phyloP scores from a whole-genome alignment of 2,888 invertebrate species.

The Terebella lapidaria region DNA sequence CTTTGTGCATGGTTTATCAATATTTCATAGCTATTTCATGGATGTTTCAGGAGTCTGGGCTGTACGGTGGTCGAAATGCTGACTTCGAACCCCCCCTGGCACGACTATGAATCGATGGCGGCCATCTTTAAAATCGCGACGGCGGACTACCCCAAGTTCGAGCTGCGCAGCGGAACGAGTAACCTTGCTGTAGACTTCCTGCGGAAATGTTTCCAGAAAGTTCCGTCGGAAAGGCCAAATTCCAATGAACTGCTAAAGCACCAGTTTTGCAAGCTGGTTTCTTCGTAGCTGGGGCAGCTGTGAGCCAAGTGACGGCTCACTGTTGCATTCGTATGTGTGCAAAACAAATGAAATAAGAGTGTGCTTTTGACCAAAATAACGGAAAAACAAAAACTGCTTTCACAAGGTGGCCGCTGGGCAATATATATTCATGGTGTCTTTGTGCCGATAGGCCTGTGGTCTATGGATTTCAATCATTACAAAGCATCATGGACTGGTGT shows the following conservation, averaged over 20 bases:
- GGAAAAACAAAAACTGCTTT: too few species aligned
- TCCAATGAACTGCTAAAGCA: slow-evolving; percentile 35
- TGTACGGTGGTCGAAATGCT: slow-evolving; percentile 54
- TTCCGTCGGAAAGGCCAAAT: slow-evolving; percentile 37
- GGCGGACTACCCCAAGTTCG: slow-evolving; percentile 39
- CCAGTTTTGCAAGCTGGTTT: slow-evolving; percentile 10
- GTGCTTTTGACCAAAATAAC: too few species aligned
- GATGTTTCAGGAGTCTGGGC: slow-evolving; percentile 55
- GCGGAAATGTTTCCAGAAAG: slow-evolving; percentile 36
- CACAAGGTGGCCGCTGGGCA: too few species aligned
- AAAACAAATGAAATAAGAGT: too few species aligned
- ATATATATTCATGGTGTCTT: too few species aligned
- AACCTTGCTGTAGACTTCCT: slow-evolving; percentile 39
- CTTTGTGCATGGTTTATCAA: too few species aligned
- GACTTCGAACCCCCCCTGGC: slow-evolving; percentile 50
- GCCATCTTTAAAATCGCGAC: slow-evolving; percentile 54
- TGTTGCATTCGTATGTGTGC: too few species aligned
- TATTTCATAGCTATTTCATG: too few species aligned
- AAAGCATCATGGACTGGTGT: too few species aligned
- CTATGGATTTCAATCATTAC: too few species aligned
- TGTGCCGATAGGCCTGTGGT: too few species aligned
- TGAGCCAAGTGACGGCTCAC: too few species aligned
- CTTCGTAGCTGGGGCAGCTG: background rate
- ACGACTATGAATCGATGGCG: slow-evolving; percentile 51
- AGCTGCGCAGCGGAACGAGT: slow-evolving; percentile 38